Conservation (phyloP, 2,797 vertebrate species). For the Phalanger gymnotis region DNA sequence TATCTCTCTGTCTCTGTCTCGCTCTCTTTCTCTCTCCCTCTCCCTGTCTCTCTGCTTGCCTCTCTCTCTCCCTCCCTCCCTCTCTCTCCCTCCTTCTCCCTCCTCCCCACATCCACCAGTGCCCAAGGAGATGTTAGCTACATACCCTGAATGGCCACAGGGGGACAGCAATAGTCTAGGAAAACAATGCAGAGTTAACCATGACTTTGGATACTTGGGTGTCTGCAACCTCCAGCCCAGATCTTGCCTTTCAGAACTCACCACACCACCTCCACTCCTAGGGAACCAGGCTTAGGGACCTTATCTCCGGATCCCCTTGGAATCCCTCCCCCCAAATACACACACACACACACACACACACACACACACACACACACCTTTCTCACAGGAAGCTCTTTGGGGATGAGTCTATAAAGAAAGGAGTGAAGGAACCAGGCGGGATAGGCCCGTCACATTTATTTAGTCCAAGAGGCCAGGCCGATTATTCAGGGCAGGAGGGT, state of each 20-base stretch:
- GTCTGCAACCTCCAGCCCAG: not conserved
- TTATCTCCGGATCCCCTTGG: not conserved
- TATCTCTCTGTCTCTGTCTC: no score
- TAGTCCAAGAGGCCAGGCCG: conserved; percentile 32
- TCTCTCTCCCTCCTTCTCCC: not conserved
- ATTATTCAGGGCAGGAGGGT: not conserved
- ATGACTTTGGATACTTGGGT: not conserved
- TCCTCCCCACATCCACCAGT: not conserved
- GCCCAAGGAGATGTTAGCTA: not conserved
- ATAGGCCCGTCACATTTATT: conserved; percentile 69
- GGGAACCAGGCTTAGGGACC: not conserved
- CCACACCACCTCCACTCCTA: not conserved
- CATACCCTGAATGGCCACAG: not conserved
- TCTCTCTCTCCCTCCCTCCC: no score
- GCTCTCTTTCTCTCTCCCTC: no score
- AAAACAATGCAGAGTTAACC: not conserved
- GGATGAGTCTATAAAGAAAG: not conserved
- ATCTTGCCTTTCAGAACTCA: not conserved
- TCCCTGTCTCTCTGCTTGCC: no score
- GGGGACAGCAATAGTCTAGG: not conserved
- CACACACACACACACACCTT: not conserved
- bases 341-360: no score
- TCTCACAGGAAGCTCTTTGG: not conserved
- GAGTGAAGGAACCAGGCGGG: not conserved
- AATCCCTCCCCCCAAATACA: not conserved